Evolutionary conservation across 2,113 vertebrate genomes (phyloP).

Genomic region (Clarias batrachus): DNA sequence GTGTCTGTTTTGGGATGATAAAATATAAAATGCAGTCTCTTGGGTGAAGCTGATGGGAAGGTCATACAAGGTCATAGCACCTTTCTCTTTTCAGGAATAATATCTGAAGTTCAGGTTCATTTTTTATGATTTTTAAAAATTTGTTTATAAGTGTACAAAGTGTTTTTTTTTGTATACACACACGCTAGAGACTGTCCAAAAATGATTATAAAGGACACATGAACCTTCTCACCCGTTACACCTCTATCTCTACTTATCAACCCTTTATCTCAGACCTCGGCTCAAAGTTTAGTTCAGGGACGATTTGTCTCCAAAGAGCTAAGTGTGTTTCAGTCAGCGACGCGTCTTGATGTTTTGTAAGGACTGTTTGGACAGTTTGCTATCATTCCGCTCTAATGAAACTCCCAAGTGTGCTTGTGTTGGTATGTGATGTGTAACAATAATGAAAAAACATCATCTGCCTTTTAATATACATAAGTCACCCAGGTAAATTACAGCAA

Average conservation of each 20-base stretch:
- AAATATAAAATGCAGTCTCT: no score
- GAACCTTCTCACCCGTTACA: neutral
- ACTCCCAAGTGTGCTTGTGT: neutral
- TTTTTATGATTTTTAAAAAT: no score
- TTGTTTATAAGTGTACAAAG: no score
- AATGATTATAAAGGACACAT: neutral
- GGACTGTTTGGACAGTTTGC: neutral
- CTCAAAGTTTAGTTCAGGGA: neutral
- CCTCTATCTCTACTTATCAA: neutral
- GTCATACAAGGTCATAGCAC: no score
- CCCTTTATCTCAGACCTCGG: neutral
- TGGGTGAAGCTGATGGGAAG: no score
- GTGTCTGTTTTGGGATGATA: no score
- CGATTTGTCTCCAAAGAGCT: neutral
- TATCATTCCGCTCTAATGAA: neutral
- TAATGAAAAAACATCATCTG: neutral
- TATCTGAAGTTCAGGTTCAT: no score
- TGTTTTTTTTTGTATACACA: no score
- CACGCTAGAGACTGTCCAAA: no score
- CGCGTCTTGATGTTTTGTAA: neutral
- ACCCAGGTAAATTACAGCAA: accelerated
- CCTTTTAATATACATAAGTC: neutral
- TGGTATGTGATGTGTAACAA: neutral
- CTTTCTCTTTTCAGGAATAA: no score
- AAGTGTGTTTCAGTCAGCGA: neutral